These are phyloP conservation scores for Aythya baeri DNA, from an alignment of 2,113 vertebrate genomes.

Conservation along the genomic window DNA sequence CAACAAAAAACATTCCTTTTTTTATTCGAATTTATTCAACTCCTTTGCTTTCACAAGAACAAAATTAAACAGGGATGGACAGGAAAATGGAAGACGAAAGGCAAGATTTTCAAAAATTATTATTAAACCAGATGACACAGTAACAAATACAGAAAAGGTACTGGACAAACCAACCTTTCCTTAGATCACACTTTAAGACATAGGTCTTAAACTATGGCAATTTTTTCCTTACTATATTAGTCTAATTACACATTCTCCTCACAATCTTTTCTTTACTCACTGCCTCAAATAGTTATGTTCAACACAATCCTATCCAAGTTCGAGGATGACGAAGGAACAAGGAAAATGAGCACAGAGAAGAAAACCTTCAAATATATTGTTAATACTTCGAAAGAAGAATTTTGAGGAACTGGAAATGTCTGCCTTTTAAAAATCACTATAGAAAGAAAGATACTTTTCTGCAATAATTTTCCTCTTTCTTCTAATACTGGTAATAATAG, in stretches of 20 bases:
- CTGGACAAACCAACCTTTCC: not conserved
- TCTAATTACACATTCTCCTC: not conserved
- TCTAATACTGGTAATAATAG: not conserved
- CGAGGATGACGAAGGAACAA: not conserved
- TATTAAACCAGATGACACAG: not conserved
- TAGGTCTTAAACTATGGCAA: not conserved
- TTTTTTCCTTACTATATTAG: not conserved
- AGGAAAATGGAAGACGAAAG: not conserved
- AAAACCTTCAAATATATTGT: not conserved
- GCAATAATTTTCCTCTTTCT: not conserved
- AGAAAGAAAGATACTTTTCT: not conserved
- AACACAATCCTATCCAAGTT: not conserved
- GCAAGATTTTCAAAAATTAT: accelerated
- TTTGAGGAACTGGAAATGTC: not conserved
- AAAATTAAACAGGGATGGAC: not conserved
- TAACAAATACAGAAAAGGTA: not conserved
- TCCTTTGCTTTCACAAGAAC: not conserved
- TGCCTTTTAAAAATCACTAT: not conserved
- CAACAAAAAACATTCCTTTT: not conserved
- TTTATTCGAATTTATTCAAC: not conserved
- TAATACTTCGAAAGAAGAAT: not conserved
- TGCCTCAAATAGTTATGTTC: not conserved
- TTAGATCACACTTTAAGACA: not conserved
- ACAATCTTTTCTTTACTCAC: not conserved
- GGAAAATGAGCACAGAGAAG: not conserved